A percentile compares a stretch with the other conserved stretches of the same genome.
phyloP scores from a whole-genome alignment of 2,113 vertebrate species.

The Macrotis lagotis region DNA sequence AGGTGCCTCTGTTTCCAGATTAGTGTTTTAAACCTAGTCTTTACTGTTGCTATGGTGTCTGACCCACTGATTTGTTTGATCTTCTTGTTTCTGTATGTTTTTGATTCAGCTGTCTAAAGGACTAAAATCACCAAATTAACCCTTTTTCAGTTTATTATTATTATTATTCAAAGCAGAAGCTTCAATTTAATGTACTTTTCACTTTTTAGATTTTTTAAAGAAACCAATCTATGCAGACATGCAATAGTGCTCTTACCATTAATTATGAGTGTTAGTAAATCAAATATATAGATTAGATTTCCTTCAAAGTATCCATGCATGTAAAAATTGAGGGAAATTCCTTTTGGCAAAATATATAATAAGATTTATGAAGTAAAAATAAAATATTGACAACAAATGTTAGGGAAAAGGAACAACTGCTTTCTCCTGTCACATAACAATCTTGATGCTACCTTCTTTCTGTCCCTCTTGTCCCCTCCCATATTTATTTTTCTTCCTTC shows the following conservation, averaged over 20 bases:
- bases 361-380: slow-evolving; percentile 21
- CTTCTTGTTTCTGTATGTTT: background rate
- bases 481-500: background rate
- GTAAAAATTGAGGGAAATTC: slow-evolving; percentile 11
- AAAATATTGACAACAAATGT: background rate
- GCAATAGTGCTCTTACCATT: background rate
- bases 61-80: background rate
- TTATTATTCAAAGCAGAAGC: slow-evolving; percentile 11
- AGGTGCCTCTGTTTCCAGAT: background rate
- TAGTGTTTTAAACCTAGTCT: background rate
- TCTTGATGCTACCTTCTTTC: background rate
- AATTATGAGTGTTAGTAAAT: background rate
- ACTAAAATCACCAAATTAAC: slow-evolving; percentile 12
- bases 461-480: background rate
- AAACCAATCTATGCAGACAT: slow-evolving; percentile 24
- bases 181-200: slow-evolving; percentile 18
- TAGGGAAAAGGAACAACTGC: background rate
- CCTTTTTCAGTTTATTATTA: background rate
- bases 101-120: background rate
- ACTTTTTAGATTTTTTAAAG: background rate
- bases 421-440: background rate
- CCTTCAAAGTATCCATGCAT: background rate
- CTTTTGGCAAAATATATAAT: background rate
- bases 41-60: background rate
- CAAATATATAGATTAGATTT: background rate